Percentiles rank a stretch among this genome's conserved stretches.
Conservation (phyloP, 2,113 vertebrate genomes). For the Oryzias curvinotus region DNA sequence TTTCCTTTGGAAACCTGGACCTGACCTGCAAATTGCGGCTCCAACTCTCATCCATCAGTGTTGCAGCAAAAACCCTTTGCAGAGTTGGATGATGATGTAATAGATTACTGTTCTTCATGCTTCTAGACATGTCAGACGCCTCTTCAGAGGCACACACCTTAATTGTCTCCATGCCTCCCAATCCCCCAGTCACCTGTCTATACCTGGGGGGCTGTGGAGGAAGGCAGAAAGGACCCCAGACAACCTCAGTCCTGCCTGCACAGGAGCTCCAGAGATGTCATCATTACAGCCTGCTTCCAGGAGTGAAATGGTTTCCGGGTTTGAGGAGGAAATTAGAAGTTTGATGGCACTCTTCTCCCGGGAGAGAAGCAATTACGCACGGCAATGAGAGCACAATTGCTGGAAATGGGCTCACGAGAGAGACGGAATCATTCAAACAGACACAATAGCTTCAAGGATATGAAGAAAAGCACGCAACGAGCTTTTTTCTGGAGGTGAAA, state of each 20-base stretch:
- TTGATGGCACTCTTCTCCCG: slow-evolving; percentile 65
- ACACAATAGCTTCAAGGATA: slow-evolving; percentile 30
- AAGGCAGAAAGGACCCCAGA: slow-evolving; percentile 3
- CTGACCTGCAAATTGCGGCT: slow-evolving; percentile 49
- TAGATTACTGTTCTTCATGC: slow-evolving; percentile 40
- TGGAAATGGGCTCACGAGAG: slow-evolving; percentile 61
- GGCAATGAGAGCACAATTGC: slow-evolving; percentile 57
- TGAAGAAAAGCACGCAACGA: slow-evolving; percentile 10
- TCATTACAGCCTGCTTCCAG: slow-evolving; percentile 55
- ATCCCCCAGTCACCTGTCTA: slow-evolving; percentile 41
- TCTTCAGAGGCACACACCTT: slow-evolving; percentile 31
- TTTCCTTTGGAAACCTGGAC: slow-evolving; percentile 58
- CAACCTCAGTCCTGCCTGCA: slow-evolving; percentile 14
- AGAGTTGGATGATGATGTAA: slow-evolving; percentile 49
- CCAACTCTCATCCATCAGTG: slow-evolving; percentile 20
- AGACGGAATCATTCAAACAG: slow-evolving; percentile 37
- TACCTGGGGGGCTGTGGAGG: slow-evolving; percentile 9
- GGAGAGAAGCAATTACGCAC: slow-evolving; percentile 67
- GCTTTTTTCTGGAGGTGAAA: slow-evolving; percentile 15
- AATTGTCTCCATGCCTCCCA: slow-evolving; percentile 51
- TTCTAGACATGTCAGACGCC: slow-evolving; percentile 39
- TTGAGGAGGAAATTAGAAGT: slow-evolving; percentile 67
- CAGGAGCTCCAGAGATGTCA: slow-evolving; percentile 54
- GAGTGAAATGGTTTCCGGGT: slow-evolving; percentile 60
- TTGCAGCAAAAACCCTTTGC: slow-evolving; percentile 33